Base-by-base conservation (phyloP, 2,113 vertebrate species). In the Gasterosteus nipponicus region DNA sequence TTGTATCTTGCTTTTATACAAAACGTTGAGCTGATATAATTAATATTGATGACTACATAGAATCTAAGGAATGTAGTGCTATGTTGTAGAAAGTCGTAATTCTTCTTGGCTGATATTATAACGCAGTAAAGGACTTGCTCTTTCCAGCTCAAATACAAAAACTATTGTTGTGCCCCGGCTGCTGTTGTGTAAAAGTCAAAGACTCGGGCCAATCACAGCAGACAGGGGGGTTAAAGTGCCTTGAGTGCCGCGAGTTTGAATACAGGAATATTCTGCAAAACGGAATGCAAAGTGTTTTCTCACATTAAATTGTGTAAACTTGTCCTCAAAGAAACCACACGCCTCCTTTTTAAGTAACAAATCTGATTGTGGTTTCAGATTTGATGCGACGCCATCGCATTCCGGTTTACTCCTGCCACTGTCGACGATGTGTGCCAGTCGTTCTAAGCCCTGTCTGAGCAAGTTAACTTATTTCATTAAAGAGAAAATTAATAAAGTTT, bases 401-500 rank as follows among this genome's bases (percentile, higher is more conserved):
- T 69, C 22, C 58, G 15, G 22, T 58, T 33, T 5, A 9, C 81
- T 63, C 84, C 63, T 71, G 62, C 79, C 29, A 29, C 62, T 77
- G 60, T 61, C 69, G 78, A 73, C 65, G 61, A 80, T 56, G 57
- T 56, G 35, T 47, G 66, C 72, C 54, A 73, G 1, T 83, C 69
- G 38, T 75, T 84, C 61, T 72, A 35, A 39, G 51, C 62, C 60
- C 5, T 73, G 78, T 87, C 83, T 86, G 83, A 90, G 89, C 86
- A 87, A 88, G 88, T 87, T 83, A 77, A 82, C 86, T 86, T 84
- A 69, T 69, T 80, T 79, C 39, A 60, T 74, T 86, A 73, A 54
- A 80, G 49, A 65, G 18, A 81, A 75, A 75, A 69, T 80, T 60
- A 84, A 65, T 47, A 65, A 76, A 67, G 81, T 87, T 66, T 67